phyloP scores from a whole-genome alignment of 2,888 invertebrate species.

The Theodoxus fluviatilis region DNA sequence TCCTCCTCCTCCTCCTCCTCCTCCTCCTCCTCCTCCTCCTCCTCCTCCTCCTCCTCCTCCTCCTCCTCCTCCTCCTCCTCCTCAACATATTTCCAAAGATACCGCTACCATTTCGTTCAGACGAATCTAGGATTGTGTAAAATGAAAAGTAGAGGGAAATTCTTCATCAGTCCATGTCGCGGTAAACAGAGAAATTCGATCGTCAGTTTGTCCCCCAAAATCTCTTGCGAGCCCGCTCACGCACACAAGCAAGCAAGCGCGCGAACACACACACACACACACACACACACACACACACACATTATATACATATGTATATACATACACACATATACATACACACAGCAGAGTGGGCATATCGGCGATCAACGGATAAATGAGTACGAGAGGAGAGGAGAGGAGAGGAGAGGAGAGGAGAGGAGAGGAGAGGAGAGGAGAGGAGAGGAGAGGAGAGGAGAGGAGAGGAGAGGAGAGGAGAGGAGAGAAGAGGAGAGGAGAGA shows the following conservation, averaged over 20 bases:
- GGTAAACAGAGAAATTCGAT: neutral
- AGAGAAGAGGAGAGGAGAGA: neutral
- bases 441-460: neutral
- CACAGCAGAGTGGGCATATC: neutral
- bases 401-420: neutral
- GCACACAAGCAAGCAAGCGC: constrained; percentile 3
- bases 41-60: neutral
- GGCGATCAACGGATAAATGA: too few species aligned
- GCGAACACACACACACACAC: constrained; percentile 13
- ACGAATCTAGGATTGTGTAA: too few species aligned
- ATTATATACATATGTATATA: neutral
- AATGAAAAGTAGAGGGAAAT: neutral
- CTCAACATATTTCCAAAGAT: neutral
- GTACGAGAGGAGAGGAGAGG: neutral
- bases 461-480: neutral
- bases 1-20: neutral
- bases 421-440: neutral
- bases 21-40: neutral
- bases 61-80: neutral
- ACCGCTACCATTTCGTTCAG: too few species aligned
- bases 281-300: constrained; percentile 12
- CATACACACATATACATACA: constrained; percentile 8
- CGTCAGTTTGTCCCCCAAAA: neutral
- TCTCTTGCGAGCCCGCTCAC: neutral
- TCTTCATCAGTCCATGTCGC: neutral